Evolutionary conservation across 2,113 vertebrate species (phyloP).

Genomic region (Potamarius usumacintae): DNA sequence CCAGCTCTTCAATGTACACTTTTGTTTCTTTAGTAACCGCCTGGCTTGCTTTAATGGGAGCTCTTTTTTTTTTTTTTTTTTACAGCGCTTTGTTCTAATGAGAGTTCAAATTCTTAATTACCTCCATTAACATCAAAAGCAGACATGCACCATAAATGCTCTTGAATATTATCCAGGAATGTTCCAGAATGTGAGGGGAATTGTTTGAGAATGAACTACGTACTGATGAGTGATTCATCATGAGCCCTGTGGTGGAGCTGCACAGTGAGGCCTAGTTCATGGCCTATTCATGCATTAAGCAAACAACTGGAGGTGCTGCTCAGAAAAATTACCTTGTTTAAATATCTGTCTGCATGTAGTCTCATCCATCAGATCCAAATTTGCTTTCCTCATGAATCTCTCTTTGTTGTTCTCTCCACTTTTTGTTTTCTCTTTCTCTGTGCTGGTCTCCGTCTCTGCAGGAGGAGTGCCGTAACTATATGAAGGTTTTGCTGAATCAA

Average conservation of each 20-base stretch:
- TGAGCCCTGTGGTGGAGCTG: constrained; percentile 29
- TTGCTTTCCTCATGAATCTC: constrained; percentile 45
- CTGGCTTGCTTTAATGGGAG: constrained; percentile 32
- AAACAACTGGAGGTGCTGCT: constrained; percentile 12
- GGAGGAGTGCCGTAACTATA: constrained; percentile 94
- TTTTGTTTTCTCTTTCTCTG: background rate
- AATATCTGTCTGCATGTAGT: constrained; percentile 13
- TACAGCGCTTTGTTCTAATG: background rate
- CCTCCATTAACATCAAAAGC: constrained; percentile 22
- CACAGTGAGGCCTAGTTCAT: constrained; percentile 10
- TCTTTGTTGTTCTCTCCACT: constrained; percentile 42
- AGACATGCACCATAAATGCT: background rate
- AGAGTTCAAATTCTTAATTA: background rate
- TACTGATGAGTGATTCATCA: background rate
- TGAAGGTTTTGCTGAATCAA: constrained; percentile 90
- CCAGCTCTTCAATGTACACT: constrained; percentile 11
- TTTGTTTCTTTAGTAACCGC: constrained; percentile 10
- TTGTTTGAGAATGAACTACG: background rate
- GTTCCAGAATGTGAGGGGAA: background rate
- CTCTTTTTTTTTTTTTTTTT: background rate
- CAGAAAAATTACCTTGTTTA: constrained; percentile 19
- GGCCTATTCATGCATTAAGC: constrained; percentile 1
- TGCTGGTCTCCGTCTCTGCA: constrained; percentile 56
- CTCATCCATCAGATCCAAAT: background rate
- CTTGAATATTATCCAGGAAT: background rate